Conservation (phyloP, 2,113 vertebrate genomes). For the Miniopterus natalensis region DNA sequence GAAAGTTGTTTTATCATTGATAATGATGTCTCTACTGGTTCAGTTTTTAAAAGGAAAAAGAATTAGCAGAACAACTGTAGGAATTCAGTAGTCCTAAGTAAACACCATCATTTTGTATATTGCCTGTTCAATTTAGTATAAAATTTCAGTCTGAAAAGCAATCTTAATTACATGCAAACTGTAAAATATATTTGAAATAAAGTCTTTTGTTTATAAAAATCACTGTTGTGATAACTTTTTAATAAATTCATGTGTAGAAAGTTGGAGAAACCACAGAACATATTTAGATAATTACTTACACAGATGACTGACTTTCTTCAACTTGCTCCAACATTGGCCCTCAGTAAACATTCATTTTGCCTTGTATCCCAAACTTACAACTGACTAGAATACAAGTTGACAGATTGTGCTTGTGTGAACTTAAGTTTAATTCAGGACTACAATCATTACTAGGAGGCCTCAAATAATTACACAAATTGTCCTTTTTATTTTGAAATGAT, state of each 20-base stretch:
- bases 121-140: conserved; percentile 72
- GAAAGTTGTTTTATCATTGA: conserved; percentile 3
- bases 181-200: conserved; percentile 80
- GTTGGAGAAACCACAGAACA: neutral
- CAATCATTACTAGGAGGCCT: neutral
- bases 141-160: conserved; percentile 74
- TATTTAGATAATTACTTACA: neutral
- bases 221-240: conserved; percentile 32
- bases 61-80: conserved; percentile 51
- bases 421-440: neutral
- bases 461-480: neutral
- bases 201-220: conserved; percentile 73
- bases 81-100: conserved; percentile 26
- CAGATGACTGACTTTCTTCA: neutral
- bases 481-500: conserved; percentile 53
- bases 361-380: neutral
- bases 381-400: neutral
- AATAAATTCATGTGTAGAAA: neutral
- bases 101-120: conserved; percentile 65
- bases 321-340: neutral
- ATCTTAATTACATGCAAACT: conserved; percentile 64
- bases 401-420: neutral
- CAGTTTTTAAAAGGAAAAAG: neutral
- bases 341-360: neutral
- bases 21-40: conserved; percentile 14